Evolutionary conservation across 2,888 invertebrate species (phyloP).

Genomic region (Teleiodes luculella): DNA sequence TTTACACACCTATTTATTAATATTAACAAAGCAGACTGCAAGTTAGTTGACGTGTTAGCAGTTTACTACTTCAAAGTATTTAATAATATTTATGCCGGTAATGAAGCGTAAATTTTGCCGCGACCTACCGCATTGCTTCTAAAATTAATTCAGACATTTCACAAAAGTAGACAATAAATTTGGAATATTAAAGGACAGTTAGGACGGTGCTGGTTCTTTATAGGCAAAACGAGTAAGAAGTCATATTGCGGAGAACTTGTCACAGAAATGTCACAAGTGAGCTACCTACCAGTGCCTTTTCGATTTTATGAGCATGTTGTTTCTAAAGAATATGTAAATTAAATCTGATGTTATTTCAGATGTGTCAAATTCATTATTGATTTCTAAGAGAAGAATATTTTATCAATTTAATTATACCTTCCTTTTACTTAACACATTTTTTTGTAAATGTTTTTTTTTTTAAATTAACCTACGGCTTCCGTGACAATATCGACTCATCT

Average conservation of each 20-base stretch:
- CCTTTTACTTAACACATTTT: too few relatives aligned
- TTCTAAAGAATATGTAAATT: conserved; percentile 1
- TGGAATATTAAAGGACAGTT: conserved; percentile 4
- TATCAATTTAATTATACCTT: too few relatives aligned
- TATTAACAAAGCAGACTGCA: neutral
- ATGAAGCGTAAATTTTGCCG: neutral
- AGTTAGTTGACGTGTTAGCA: neutral
- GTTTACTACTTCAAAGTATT: neutral
- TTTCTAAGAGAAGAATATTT: too few relatives aligned
- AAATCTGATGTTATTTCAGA: neutral
- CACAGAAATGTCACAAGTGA: conserved; percentile 5
- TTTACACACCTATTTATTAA: neutral
- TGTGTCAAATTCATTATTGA: neutral
- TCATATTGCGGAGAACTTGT: conserved; percentile 1
- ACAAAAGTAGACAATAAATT: conserved; percentile 5
- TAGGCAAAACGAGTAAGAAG: conserved; percentile 6
- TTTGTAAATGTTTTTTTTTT: too few relatives aligned
- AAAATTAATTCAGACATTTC: neutral
- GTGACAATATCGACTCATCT: too few relatives aligned
- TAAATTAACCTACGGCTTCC: too few relatives aligned
- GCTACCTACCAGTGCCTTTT: neutral
- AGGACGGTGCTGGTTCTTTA: neutral
- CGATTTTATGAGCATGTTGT: neutral
- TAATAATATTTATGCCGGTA: neutral
- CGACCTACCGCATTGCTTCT: conserved; percentile 2